phyloP scores from a whole-genome alignment of 2,113 vertebrate species.

The Aptenodytes patagonicus region DNA sequence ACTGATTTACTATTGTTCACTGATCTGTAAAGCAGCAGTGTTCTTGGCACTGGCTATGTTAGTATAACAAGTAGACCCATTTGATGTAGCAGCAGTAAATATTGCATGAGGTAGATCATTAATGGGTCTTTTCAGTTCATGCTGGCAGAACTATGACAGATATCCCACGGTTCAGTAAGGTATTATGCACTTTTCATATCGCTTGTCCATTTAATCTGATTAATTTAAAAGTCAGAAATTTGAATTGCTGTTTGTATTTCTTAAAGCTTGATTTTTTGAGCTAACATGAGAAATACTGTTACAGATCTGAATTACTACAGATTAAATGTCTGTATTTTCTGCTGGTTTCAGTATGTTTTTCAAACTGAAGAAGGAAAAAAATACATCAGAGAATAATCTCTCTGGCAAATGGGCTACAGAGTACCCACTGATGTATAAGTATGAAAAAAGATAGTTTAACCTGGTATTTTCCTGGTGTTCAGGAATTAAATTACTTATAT shows the following conservation, averaged over 20 bases:
- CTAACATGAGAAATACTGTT: not conserved
- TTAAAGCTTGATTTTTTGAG: not conserved
- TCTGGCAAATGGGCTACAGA: not conserved
- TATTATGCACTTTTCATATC: conserved; percentile 6
- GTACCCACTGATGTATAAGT: not conserved
- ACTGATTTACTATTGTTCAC: conserved; percentile 38
- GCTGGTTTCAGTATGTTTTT: not conserved
- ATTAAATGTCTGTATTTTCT: not conserved
- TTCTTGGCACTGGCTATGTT: conserved; percentile 19
- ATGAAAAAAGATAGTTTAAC: not conserved
- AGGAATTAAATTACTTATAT: not conserved
- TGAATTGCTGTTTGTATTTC: not conserved
- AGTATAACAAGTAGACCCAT: conserved; percentile 54
- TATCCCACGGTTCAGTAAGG: not conserved
- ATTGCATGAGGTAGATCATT: conserved; percentile 69
- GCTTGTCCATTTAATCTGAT: conserved; percentile 30
- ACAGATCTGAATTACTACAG: not conserved
- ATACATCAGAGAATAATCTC: not conserved
- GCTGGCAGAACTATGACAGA: conserved; percentile 3
- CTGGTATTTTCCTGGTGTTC: not conserved
- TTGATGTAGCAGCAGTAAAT: conserved; percentile 70
- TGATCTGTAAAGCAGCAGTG: not conserved
- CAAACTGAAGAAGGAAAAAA: not conserved
- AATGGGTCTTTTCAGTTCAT: conserved; percentile 61
- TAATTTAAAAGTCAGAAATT: conserved; percentile 16